Evolutionary conservation across 2,888 invertebrate genomes (phyloP), one percentile per base, ranked within the genome.

Genomic region (Apotomis turbidana): DNA sequence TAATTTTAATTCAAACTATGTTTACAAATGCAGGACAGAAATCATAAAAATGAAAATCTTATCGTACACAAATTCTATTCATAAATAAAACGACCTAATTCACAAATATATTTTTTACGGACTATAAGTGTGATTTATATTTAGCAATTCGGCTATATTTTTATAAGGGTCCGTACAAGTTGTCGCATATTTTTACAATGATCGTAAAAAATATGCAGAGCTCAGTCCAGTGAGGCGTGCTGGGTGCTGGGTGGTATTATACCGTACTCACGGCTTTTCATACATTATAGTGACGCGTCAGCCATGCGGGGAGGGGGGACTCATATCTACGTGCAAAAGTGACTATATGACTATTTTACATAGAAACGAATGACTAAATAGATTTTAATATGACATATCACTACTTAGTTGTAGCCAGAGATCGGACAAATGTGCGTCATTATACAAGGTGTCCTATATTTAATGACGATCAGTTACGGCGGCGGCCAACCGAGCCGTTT

Each of bases 261-360:
- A 59, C 59, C 68, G 68, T 59, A 59, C 68, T 68, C 68, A 68
- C 52, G 4, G 51, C 38, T 52, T 68, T 51, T 41, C 59, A 52
- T 68, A 59, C 41, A 59, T 59, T 68, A 52, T 41, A 41, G 68
- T 12, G 68, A 52, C 59, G 52, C 9, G 6, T 41, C 38, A n/a
- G 9, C 41, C 51, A 63, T 38, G 62, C 62, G 62, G 36, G 51
- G 3, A 36, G n/a, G n/a, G n/a, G n/a, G n/a, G n/a, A n/a, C n/a
- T n/a, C 12, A 3, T 36, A 6, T 49, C 3, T 9, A 46, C 10
- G 9, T 46, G 9, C 0, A 46, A 9, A 46, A 0, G 46, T 9
- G 8, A 46, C 9, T 46, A 46, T 4, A 46, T 46, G 15, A 15
- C 15, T 6, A 41, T 41, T 41, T 41, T 41, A 41, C 41, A 15